These are phyloP conservation scores for Muscicapa comitata DNA, from an alignment of 2,797 vertebrate genomes.

Conservation along the genomic window DNA sequence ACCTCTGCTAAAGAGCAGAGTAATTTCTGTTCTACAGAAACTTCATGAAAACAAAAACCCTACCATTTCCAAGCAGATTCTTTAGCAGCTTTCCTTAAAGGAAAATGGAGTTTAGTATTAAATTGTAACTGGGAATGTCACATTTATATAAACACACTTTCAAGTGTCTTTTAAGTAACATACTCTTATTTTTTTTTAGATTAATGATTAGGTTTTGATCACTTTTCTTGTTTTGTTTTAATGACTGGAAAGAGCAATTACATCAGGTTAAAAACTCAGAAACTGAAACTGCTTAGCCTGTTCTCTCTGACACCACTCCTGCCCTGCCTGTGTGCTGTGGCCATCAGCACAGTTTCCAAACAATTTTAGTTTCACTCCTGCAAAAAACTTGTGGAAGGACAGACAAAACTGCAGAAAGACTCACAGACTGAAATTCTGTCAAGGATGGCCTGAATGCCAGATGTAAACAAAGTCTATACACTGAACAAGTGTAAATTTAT, in stretches of 20 bases:
- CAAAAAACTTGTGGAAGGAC: neutral
- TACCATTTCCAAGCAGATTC: neutral
- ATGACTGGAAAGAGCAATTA: neutral
- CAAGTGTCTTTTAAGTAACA: neutral
- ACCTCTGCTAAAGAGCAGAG: neutral
- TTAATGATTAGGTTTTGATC: neutral
- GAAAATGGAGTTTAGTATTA: neutral
- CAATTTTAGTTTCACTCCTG: neutral
- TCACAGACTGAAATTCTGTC: neutral
- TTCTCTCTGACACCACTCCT: neutral
- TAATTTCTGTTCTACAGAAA: slow-evolving; percentile 1
- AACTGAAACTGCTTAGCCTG: neutral
- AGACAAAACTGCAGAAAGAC: neutral
- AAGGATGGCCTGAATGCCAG: neutral
- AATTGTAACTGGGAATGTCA: neutral
- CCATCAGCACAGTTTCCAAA: neutral
- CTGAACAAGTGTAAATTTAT: neutral
- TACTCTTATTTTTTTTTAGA: neutral
- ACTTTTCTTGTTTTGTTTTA: neutral
- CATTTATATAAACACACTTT: neutral
- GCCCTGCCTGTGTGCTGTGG: neutral
- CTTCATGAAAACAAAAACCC: neutral
- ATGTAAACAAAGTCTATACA: neutral
- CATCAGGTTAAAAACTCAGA: neutral
- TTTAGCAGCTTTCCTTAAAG: neutral